These are phyloP conservation scores for Archips xylosteana DNA, from an alignment of 2,888 invertebrate species.

Conservation along the genomic window DNA sequence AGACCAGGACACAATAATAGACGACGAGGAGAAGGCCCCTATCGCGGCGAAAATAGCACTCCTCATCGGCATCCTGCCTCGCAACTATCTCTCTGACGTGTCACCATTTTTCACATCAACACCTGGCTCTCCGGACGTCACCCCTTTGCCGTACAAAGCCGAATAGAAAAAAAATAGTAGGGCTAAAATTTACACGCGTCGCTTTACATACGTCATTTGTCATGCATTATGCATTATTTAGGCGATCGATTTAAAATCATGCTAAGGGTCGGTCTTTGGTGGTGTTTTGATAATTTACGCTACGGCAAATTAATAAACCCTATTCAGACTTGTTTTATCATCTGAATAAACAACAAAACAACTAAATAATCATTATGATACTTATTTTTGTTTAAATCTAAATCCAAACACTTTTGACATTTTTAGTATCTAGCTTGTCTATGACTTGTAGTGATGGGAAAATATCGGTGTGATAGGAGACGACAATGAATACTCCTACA, in stretches of 20 bases:
- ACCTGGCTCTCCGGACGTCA: conserved; percentile 62
- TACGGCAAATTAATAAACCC: no score
- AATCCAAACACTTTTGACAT: no score
- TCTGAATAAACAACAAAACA: no score
- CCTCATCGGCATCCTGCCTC: conserved; percentile 81
- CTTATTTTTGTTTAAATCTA: no score
- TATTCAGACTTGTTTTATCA: no score
- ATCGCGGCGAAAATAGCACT: conserved; percentile 86
- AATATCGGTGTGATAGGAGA: no score
- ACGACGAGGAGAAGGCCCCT: conserved; percentile 80
- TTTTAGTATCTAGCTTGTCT: no score
- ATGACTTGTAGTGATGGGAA: no score
- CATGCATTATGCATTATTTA: background rate
- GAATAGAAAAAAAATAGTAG: conserved; percentile 55
- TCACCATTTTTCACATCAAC: conserved; percentile 71
- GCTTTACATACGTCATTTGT: background rate
- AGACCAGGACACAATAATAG: conserved; percentile 87
- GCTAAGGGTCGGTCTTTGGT: background rate
- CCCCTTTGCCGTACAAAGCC: conserved; percentile 74
- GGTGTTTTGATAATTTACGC: background rate
- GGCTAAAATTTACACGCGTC: conserved; percentile 18
- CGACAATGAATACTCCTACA: no score
- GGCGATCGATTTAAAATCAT: background rate
- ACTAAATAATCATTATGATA: no score
- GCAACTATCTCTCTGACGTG: conserved; percentile 75